These are phyloP conservation scores for Psilanteris sp. DNA, from an alignment of 1,140 invertebrate species.

Conservation along the genomic window DNA sequence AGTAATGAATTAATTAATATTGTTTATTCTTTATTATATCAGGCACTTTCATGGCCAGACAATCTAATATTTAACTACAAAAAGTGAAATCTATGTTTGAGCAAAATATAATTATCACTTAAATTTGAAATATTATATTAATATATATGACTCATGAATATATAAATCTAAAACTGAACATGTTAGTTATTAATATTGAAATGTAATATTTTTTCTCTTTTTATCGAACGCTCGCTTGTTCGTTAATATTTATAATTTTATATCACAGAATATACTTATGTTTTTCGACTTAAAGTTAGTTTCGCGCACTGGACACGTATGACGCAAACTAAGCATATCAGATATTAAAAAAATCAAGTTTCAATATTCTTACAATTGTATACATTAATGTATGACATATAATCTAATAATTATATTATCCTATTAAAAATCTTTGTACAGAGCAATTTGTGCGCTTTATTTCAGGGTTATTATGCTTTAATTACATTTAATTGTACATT, in stretches of 20 bases:
- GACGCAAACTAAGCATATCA: constrained; percentile 21
- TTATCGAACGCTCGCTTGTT: constrained; percentile 30
- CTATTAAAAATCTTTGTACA: constrained; percentile 43
- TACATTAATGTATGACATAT: too few species aligned
- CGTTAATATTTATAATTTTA: constrained; percentile 33
- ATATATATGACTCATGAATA: too few species aligned
- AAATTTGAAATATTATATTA: constrained; percentile 4
- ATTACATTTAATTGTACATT: too few species aligned
- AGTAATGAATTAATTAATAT: neutral
- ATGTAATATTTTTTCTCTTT: too few species aligned
- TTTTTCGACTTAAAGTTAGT: constrained; percentile 19
- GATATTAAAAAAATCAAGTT: constrained; percentile 19
- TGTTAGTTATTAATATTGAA: too few species aligned
- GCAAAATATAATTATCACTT: constrained; percentile 4
- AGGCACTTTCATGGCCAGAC: constrained; percentile 38
- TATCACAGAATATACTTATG: constrained; percentile 46
- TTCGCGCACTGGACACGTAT: constrained; percentile 30
- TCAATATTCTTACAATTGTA: constrained; percentile 11
- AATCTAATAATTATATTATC: too few species aligned
- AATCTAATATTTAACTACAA: constrained; percentile 1
- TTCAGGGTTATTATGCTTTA: constrained; percentile 8
- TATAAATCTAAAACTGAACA: too few species aligned
- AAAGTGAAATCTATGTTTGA: constrained; percentile 1
- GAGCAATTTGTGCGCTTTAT: constrained; percentile 29
- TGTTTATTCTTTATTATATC: neutral